Percentiles rank a stretch among this genome's conserved stretches.
phyloP scores from a whole-genome alignment of 1,140 invertebrate species.

The Ylistrum balloti region DNA sequence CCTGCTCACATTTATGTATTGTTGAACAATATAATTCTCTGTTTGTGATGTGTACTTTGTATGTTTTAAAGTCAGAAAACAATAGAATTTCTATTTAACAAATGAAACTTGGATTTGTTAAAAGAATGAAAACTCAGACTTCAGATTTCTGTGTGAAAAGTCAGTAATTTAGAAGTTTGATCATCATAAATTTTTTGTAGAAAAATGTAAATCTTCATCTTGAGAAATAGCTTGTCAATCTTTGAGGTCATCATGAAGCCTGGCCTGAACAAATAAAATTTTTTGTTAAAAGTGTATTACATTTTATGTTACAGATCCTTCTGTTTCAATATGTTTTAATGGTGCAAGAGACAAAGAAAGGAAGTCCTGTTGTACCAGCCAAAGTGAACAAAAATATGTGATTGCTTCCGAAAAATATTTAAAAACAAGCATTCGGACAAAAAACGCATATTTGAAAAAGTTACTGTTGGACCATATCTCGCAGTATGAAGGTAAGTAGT shows the following conservation, averaged over 20 bases:
- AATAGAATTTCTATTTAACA: neutral
- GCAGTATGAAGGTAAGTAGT: slow-evolving; percentile 63
- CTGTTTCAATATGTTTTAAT: slow-evolving; percentile 64
- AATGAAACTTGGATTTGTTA: neutral
- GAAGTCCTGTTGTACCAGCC: slow-evolving; percentile 61
- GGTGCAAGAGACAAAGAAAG: slow-evolving; percentile 49
- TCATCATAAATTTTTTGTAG: too few relatives aligned
- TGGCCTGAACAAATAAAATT: too few relatives aligned
- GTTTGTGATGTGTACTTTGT: neutral
- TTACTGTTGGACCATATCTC: slow-evolving; percentile 62
- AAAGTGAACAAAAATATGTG: slow-evolving; percentile 60
- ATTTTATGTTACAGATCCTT: slow-evolving; percentile 60
- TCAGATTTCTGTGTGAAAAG: too few relatives aligned
- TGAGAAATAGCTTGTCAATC: too few relatives aligned
- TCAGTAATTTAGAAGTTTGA: too few relatives aligned
- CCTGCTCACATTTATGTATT: too few relatives aligned
- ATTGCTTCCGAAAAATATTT: slow-evolving; percentile 62
- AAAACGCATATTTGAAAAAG: slow-evolving; percentile 65
- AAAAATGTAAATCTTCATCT: neutral
- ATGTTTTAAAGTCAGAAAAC: neutral
- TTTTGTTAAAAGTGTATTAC: too few relatives aligned
- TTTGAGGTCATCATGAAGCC: too few relatives aligned
- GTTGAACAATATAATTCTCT: neutral
- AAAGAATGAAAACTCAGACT: neutral
- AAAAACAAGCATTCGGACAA: slow-evolving; percentile 58